Percentiles rank a stretch among this genome's conserved stretches.
Evolutionary conservation across 1,140 invertebrate species (phyloP).

Genomic region (Polypedilum vanderplanki): DNA sequence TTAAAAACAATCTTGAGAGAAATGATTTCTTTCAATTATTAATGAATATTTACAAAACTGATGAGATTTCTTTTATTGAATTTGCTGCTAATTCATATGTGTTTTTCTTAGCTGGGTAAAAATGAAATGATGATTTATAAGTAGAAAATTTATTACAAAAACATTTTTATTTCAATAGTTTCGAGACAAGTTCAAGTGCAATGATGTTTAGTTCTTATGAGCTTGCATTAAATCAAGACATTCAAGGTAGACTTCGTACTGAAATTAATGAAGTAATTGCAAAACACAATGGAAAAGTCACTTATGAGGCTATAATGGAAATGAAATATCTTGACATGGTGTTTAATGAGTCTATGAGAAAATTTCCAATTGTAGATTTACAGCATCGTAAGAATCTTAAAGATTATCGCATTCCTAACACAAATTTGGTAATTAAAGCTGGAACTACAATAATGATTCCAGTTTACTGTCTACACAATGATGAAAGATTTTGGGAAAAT

Average conservation of each 20-base stretch:
- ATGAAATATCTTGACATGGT: conserved; percentile 40
- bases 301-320: conserved; percentile 39
- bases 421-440: conserved; percentile 47
- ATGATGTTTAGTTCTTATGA: conserved; percentile 52
- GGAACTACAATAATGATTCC: conserved; percentile 51
- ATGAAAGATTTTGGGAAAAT: conserved; percentile 59
- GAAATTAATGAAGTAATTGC: conserved; percentile 46
- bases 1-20: conserved; percentile 44
- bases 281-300: conserved; percentile 41
- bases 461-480: conserved; percentile 51
- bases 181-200: conserved; percentile 60
- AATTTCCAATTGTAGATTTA: conserved; percentile 43
- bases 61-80: conserved; percentile 40
- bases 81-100: conserved; percentile 50
- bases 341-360: conserved; percentile 44
- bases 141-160: background rate
- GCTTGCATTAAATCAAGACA: conserved; percentile 51
- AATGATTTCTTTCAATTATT: conserved; percentile 56
- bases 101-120: conserved; percentile 53
- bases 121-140: too few species aligned
- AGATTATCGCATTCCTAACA: conserved; percentile 49
- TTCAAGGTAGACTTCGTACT: conserved; percentile 51
- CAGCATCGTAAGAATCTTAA: conserved; percentile 43
- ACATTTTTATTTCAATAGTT: conserved; percentile 38
- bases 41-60: conserved; percentile 47